These are phyloP conservation scores for Drosophila miranda DNA, from an alignment of 1,140 invertebrate species.

Conservation along the genomic window DNA sequence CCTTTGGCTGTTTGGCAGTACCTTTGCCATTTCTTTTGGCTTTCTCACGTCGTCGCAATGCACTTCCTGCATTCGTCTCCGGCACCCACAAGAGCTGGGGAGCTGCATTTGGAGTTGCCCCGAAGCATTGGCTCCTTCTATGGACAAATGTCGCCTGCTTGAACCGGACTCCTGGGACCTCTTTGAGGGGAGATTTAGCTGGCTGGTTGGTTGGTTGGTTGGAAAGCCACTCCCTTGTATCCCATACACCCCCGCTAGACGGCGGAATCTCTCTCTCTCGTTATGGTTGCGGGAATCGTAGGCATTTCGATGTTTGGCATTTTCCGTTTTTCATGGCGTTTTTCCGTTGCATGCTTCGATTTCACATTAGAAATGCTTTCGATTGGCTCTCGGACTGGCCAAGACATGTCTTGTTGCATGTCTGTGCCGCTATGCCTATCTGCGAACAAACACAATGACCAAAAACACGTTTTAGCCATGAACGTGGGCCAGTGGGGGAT, in stretches of 20 bases:
- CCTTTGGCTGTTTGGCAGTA: constrained; percentile 21
- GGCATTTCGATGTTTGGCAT: constrained; percentile 32
- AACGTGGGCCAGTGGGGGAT: constrained; percentile 38
- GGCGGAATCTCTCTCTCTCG: constrained; percentile 28
- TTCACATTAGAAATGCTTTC: constrained; percentile 80
- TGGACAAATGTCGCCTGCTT: constrained; percentile 61
- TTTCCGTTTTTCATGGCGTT: constrained; percentile 53
- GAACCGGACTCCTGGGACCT: constrained; percentile 52
- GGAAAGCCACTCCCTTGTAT: background rate
- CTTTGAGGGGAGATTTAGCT: constrained; percentile 1
- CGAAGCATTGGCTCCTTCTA: constrained; percentile 36
- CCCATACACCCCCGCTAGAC: constrained; percentile 18
- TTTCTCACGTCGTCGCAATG: constrained; percentile 57
- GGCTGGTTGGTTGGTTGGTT: background rate
- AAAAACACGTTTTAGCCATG: constrained; percentile 69
- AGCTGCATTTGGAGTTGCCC: constrained; percentile 12
- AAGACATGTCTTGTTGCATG: constrained; percentile 64
- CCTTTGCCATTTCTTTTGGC: constrained; percentile 72
- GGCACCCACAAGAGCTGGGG: constrained; percentile 46
- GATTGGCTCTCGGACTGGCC: constrained; percentile 40
- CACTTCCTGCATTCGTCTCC: constrained; percentile 47
- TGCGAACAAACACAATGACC: constrained; percentile 35
- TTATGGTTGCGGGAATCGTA: constrained; percentile 39
- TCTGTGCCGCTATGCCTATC: background rate
- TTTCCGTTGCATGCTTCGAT: constrained; percentile 67